phyloP scores from a whole-genome alignment of 2,113 vertebrate genomes.

The Sorex araneus region DNA sequence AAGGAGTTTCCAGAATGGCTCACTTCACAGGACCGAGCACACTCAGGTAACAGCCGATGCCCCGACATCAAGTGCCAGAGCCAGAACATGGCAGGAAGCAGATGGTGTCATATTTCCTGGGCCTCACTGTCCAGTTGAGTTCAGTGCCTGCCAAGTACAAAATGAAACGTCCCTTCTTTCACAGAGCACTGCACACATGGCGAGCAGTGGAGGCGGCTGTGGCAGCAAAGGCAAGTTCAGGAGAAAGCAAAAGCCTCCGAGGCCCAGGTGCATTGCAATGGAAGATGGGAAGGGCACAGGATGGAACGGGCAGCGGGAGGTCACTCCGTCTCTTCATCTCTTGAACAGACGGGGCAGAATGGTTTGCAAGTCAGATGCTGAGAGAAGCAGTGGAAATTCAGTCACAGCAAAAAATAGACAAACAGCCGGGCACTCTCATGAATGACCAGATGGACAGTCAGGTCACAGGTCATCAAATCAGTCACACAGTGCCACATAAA shows the following conservation, averaged over 20 bases:
- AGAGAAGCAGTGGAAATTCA: slow-evolving; percentile 73
- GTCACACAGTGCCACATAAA: slow-evolving; percentile 74
- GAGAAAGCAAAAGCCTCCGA: slow-evolving; percentile 1
- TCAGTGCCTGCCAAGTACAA: slow-evolving; percentile 76
- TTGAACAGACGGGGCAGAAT: slow-evolving; percentile 71
- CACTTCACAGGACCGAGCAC: slow-evolving; percentile 47
- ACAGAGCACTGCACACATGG: neutral
- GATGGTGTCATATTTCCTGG: slow-evolving; percentile 83
- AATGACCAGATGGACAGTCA: slow-evolving; percentile 80
- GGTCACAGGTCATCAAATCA: slow-evolving; percentile 83
- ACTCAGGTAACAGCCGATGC: slow-evolving; percentile 76
- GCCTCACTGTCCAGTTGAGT: slow-evolving; percentile 78
- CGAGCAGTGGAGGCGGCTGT: neutral
- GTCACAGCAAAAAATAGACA: slow-evolving; percentile 70
- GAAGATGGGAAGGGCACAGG: slow-evolving; percentile 37
- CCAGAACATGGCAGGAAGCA: slow-evolving; percentile 82
- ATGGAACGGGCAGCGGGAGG: slow-evolving; percentile 55
- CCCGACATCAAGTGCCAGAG: slow-evolving; percentile 10
- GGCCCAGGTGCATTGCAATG: slow-evolving; percentile 42
- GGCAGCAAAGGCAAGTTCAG: neutral
- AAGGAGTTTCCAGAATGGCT: slow-evolving; percentile 64
- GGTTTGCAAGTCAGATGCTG: slow-evolving; percentile 80
- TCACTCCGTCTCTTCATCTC: slow-evolving; percentile 55
- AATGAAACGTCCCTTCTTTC: slow-evolving; percentile 75
- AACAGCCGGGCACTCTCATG: slow-evolving; percentile 47